Percentiles rank a stretch among this genome's conserved stretches.
Evolutionary conservation across 2,888 invertebrate species (phyloP).

Genomic region (Lochmaea capreae): DNA sequence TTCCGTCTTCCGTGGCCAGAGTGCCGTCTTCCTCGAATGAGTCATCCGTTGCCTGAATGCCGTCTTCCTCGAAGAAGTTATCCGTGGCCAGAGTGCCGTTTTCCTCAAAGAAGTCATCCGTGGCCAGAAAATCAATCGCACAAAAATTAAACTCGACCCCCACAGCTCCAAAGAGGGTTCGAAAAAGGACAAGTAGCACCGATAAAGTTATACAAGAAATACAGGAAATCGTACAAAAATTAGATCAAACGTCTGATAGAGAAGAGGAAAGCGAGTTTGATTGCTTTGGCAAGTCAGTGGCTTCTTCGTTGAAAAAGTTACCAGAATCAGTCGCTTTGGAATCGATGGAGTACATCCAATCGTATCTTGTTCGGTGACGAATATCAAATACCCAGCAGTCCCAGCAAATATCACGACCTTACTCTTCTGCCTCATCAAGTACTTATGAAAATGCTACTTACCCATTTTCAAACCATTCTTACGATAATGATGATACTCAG

Average conservation of each 20-base stretch:
- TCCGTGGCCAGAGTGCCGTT: too few relatives aligned
- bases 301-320: conserved; percentile 13
- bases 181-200: not conserved
- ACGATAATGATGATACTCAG: too few relatives aligned
- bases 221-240: too few relatives aligned
- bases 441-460: not conserved
- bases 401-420: not conserved
- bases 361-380: not conserved
- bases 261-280: conserved; percentile 14
- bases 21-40: too few relatives aligned
- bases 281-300: conserved; percentile 21
- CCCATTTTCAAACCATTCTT: not conserved
- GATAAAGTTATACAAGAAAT: not conserved
- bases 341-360: not conserved
- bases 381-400: not conserved
- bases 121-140: too few relatives aligned
- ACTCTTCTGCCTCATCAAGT: too few relatives aligned
- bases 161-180: too few relatives aligned
- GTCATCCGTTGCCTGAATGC: too few relatives aligned
- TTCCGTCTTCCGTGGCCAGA: too few relatives aligned
- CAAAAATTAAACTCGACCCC: too few relatives aligned
- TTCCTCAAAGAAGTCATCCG: too few relatives aligned
- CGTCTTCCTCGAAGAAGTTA: too few relatives aligned
- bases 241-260: not conserved
- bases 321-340: conserved; percentile 20